Evolutionary conservation across 1,140 invertebrate species (phyloP), one percentile per base, ranked within the genome.

Genomic region (Drosophila athabasca): DNA sequence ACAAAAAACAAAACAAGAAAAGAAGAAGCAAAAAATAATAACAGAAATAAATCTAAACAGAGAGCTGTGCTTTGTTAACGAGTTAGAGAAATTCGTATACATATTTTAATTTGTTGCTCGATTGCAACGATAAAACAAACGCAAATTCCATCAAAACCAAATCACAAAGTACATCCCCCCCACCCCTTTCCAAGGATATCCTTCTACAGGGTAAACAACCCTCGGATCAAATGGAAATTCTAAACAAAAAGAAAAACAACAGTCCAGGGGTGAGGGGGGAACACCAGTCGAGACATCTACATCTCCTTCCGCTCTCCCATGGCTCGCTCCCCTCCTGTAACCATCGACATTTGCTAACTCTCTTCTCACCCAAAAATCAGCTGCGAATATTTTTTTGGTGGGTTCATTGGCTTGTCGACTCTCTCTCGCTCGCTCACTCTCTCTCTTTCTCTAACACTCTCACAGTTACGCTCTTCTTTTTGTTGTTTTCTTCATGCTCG

Each of bases 361-460:
- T 46, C 31, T 24, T 35, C 26, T 35, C 49, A 43, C 29, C 44
- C 35, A 9, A 67, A 67, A 51, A 85, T 87, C 82, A 85, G 82
- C 82, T 85, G 82, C 87, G 61, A 61, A 85, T 49, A 62, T 50
- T 62, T 46, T 52, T 49, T 79, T 79, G 72, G 82, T 87, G 82
- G 70, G 82, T 85, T 85, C 82, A 87, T 82, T 85, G 82, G 55
- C 82, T 85, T 67, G 58, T 53, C 60, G 58, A 58, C 44, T 53
- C 29, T 49, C 35, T 39, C 24, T 19, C 31, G 8, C 46, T 57
- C 48, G 52, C 24, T 41, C 57, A 51, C 72, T 61, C 67, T 31
- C 44, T 31, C 29, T 35, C 9, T 8, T 7, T 11, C 31, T 35
- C 3, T 24, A 59, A 26, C 54, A 22, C 41, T 54, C 60, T 60